Base-by-base conservation (phyloP, 2,888 invertebrate genomes). In the Horisme vitalbata region DNA sequence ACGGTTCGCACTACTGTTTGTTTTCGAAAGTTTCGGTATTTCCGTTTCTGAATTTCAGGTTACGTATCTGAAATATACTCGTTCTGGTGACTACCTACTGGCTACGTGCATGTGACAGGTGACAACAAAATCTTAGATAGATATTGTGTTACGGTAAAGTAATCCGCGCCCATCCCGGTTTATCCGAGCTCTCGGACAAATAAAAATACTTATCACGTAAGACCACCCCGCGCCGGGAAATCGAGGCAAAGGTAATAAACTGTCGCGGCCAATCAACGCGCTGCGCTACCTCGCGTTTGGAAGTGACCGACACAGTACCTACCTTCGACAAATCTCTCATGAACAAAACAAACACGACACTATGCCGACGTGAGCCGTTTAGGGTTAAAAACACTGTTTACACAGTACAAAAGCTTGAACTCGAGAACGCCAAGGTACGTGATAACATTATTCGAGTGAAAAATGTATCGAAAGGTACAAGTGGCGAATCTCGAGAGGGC, bases 121-220 rank as follows among this genome's bases (percentile, higher is more conserved):
- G 67, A 66, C 63, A 59, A 59, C 69, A 71, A 73, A 70, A 76
- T 72, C 72, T 67, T 65, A 60, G 67, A 71, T 65, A 72, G 68
- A 72, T 69, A 74, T 76, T 74, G 69, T 70, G 68, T 79, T 75
- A 72, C 74, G 61, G 70, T 63, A 65, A 71, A 64, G 64, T 69
- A 70, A 71, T 69, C 64, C 70, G 59, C 65, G 63, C 50, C 57
- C 56, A 49, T 59, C 55, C 49, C 49, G 63, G 74, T 73, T 75
- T 73, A 74, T 71, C 72, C 64, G 63, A 70, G 63, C 65, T 72
- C 58, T 58, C 55, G 60, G 63, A 67, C 76, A 75, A 79, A 83
- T 80, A 82, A 82, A 80, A 77, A 82, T 75, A 80, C 82, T 78
- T 78, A 78, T 74, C 83, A 78, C 82, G 80, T 79, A 79, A 76